A percentile compares a stretch with the other conserved stretches of the same genome.
Conservation (phyloP, 2,888 invertebrate species). For the Campopleginae sp. region DNA sequence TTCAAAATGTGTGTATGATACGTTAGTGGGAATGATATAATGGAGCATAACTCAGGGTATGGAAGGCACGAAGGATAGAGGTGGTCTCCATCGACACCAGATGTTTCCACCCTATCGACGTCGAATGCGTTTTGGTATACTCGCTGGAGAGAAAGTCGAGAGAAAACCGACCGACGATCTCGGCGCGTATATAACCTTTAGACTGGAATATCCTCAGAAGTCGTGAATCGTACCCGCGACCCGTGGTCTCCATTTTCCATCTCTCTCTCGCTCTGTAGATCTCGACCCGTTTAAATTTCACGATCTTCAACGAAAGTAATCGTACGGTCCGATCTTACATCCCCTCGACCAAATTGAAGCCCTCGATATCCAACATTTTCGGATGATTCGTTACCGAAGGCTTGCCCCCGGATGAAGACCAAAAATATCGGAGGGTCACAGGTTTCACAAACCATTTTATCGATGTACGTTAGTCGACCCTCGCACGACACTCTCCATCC, state of each 20-base stretch:
- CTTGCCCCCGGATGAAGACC: conserved; percentile 28
- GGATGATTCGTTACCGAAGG: conserved; percentile 24
- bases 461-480: conserved; percentile 25
- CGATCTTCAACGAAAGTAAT: conserved; percentile 50
- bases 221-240: conserved; percentile 42
- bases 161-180: conserved; percentile 44
- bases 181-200: conserved; percentile 24
- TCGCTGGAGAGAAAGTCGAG: conserved; percentile 36
- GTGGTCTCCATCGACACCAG: conserved; percentile 73
- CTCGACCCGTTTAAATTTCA: conserved; percentile 63
- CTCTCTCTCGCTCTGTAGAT: conserved; percentile 5
- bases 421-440: conserved; percentile 37
- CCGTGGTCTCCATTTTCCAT: conserved; percentile 51
- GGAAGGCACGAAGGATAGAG: conserved; percentile 49
- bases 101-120: conserved; percentile 72
- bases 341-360: conserved; percentile 47
- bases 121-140: conserved; percentile 49
- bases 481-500: conserved; percentile 17
- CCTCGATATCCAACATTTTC: conserved; percentile 46
- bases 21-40: conserved; percentile 47
- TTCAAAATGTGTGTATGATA: not conserved
- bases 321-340: conserved; percentile 51
- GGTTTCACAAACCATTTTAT: conserved; percentile 27
- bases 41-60: conserved; percentile 58
- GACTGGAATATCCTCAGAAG: conserved; percentile 34